Conservation (phyloP, 2,113 vertebrate genomes). For the Xerus inauris region DNA sequence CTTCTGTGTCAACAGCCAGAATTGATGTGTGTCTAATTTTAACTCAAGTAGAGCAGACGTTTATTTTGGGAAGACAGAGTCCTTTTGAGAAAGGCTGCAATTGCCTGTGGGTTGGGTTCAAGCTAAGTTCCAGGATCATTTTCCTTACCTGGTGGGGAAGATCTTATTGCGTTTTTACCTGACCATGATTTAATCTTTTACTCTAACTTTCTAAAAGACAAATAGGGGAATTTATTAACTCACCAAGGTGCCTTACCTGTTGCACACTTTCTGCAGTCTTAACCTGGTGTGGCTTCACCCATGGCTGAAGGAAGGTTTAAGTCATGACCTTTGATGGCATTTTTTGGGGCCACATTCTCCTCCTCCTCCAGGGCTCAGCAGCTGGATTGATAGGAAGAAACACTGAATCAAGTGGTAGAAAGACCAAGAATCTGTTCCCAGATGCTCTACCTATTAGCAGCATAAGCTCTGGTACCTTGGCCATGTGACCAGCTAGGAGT, state of each 20-base stretch:
- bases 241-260: neutral
- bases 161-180: conserved; percentile 58
- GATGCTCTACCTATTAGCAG: neutral
- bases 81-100: conserved; percentile 56
- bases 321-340: neutral
- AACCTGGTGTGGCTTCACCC: neutral
- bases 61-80: conserved; percentile 53
- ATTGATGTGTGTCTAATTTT: conserved; percentile 69
- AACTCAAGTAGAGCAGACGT: conserved; percentile 57
- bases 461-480: neutral
- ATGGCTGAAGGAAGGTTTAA: neutral
- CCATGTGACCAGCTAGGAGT: neutral
- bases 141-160: conserved; percentile 22
- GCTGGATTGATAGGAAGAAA: neutral
- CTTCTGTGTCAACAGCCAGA: conserved; percentile 31
- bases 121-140: conserved; percentile 56
- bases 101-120: neutral
- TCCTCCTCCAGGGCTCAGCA: neutral
- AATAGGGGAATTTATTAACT: conserved; percentile 44
- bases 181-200: neutral
- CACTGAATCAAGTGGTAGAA: neutral
- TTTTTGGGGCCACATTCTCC: neutral
- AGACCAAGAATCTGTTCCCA: neutral
- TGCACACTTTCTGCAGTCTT: neutral
- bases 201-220: conserved; percentile 32